Percentiles rank a stretch among this genome's conserved stretches.
Conservation (phyloP, 2,888 invertebrate species). For the Luffia ferchaultella region DNA sequence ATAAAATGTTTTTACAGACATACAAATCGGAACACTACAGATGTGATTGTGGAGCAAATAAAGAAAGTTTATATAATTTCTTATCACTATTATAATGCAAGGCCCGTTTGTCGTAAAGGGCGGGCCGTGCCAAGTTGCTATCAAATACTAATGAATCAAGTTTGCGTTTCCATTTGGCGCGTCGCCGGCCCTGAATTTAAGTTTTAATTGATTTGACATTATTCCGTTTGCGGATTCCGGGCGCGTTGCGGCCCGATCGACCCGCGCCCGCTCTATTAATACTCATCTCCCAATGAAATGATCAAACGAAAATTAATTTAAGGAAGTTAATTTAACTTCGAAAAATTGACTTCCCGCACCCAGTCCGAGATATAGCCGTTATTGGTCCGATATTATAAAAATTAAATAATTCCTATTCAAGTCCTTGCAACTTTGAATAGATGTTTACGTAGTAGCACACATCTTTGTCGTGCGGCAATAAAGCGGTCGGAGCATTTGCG, state of each 20-base stretch:
- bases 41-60: too few species aligned
- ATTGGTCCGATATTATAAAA: too few species aligned
- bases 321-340: conserved; percentile 52
- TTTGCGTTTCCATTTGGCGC: conserved; percentile 32
- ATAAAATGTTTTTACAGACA: too few species aligned
- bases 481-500: neutral
- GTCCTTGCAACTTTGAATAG: too few species aligned
- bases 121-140: conserved; percentile 9
- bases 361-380: too few species aligned
- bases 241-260: conserved; percentile 31
- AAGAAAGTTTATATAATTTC: too few species aligned
- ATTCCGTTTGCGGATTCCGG: conserved; percentile 48
- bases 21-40: too few species aligned
- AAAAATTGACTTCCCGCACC: conserved; percentile 21
- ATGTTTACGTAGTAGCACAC: too few species aligned
- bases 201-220: conserved; percentile 63
- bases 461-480: neutral
- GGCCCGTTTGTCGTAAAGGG: too few species aligned
- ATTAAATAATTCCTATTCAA: too few species aligned
- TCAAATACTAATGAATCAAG: conserved; percentile 52
- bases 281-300: conserved; percentile 52
- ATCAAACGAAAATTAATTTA: conserved; percentile 59
- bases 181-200: conserved; percentile 44
- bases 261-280: conserved; percentile 50
- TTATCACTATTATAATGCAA: too few species aligned